Base-by-base conservation (phyloP, 1,140 invertebrate species). In the Harlomillsia oculata region DNA sequence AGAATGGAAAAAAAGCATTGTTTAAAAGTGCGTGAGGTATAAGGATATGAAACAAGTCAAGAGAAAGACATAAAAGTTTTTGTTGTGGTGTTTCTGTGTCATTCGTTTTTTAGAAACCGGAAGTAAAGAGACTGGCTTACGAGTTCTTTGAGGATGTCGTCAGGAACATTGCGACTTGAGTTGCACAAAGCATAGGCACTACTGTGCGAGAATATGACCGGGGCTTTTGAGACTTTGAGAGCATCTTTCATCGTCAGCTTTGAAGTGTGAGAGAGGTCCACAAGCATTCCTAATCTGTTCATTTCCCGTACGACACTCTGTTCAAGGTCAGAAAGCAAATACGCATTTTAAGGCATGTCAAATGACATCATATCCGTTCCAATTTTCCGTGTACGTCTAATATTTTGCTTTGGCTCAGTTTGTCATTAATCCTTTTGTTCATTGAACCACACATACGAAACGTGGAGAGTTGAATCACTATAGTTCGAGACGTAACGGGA, bases 281-380 rank as follows among this genome's bases (percentile, higher is more conserved):
- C 82, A 73, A 92, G 74, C 88, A 92, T 93, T n/a, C 89, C 89
- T 37, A 89, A 75, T 30, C 86, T 78, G 75, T 89, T 89, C 83
- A 88, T 85, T 75, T 89, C 85, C 61, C 78, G 74, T 8, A 88
- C 82, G 64, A 89, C 80, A 69, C 80, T 79, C 85, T 88, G 74
- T 48, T 34, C 13, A 45, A n/a, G n/a, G n/a, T n/a, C n/a, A n/a
- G n/a, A n/a, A n/a, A n/a, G n/a, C n/a, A n/a, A n/a, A n/a, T n/a
- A n/a, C n/a, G n/a, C n/a, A n/a, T n/a, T n/a, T n/a, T n/a, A n/a
- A n/a, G n/a, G n/a, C n/a, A n/a, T n/a, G n/a, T n/a, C n/a, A n/a
- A n/a, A n/a, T n/a, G n/a, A n/a, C n/a, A n/a, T n/a, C n/a, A n/a
- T n/a, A n/a, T n/a, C n/a, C n/a, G n/a, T n/a, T n/a, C n/a, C n/a